phyloP scores from a whole-genome alignment of 1,140 invertebrate genomes.

The Brachionus rubens region DNA sequence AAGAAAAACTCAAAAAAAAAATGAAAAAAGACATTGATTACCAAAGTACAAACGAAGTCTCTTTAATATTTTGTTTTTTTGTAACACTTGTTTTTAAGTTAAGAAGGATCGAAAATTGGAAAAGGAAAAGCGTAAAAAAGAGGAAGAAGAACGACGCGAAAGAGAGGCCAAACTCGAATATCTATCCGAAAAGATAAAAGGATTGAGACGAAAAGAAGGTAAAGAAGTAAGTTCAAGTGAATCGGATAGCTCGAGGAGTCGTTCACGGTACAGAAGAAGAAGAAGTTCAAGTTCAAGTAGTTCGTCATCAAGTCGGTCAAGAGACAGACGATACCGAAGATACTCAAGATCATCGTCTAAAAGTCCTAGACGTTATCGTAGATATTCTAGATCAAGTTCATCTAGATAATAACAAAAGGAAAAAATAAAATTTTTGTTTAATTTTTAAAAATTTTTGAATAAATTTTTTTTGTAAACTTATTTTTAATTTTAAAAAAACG shows the following conservation, averaged over 20 bases:
- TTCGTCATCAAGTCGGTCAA: no score
- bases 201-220: conserved; percentile 3
- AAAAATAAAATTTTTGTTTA: no score
- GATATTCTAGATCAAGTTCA: no score
- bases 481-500: no score
- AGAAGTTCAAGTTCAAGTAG: no score
- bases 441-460: no score
- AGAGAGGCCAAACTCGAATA: conserved; percentile 13
- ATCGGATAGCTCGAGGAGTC: neutral
- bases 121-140: conserved; percentile 33
- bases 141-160: conserved; percentile 19
- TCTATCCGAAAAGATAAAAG: conserved; percentile 36
- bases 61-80: neutral
- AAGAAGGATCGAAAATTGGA: conserved; percentile 27
- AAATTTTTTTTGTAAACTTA: no score
- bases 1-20: conserved; percentile 45
- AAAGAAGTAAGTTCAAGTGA: neutral
- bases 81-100: conserved; percentile 3
- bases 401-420: no score
- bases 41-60: neutral
- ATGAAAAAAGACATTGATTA: conserved; percentile 34
- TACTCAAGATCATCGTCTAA: no score
- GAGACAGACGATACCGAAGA: no score
- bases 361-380: no score
- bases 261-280: no score